Base-by-base conservation (phyloP, 2,888 invertebrate genomes). In the Octonoba sinensis region DNA sequence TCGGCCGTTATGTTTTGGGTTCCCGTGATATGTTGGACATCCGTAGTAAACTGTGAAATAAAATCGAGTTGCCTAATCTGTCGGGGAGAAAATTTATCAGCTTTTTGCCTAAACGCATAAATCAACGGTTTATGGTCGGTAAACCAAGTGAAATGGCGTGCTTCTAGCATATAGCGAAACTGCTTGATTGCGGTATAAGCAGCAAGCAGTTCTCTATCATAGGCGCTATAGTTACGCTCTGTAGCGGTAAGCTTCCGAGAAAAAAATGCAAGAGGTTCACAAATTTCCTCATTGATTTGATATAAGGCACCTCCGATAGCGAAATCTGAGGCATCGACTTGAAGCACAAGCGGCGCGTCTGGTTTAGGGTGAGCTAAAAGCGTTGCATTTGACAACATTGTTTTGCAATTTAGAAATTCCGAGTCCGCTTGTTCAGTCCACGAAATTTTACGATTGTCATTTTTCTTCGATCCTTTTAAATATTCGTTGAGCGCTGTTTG, bases 191-290 rank as follows among this genome's bases (percentile, higher is more conserved):
- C 15, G 11, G 47, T 12, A 47, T 47, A 47, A 47, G 47, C 47
- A 47, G 47, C 47, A 11, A 47, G 15, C 15, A 47, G 47, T 15
- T 47, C 47, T 12, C 47, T 76, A 44, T 76, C 75, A 16, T 75
- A n/a, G n/a, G n/a, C n/a, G n/a, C n/a, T n/a, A n/a, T n/a, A n/a
- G n/a, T n/a, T n/a, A n/a, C n/a, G n/a, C 56, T 3, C 70, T 51
- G 36, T 77, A 78, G 27, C 72, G n/a, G n/a, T n/a, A n/a, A n/a
- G n/a, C n/a, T n/a, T n/a, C n/a, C n/a, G n/a, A n/a, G n/a, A n/a
- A n/a, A n/a, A n/a, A n/a, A n/a, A n/a, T n/a, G n/a, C n/a, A n/a
- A 82, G 15, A 15, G 82, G 82, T 82, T 77, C 27, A 85, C 85
- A 86, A 0, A 3, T 47, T 3, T 64, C 66, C 0, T 69, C 65